Evolutionary conservation across 2,888 invertebrate species (phyloP).

Genomic region (Nycteola revayana): DNA sequence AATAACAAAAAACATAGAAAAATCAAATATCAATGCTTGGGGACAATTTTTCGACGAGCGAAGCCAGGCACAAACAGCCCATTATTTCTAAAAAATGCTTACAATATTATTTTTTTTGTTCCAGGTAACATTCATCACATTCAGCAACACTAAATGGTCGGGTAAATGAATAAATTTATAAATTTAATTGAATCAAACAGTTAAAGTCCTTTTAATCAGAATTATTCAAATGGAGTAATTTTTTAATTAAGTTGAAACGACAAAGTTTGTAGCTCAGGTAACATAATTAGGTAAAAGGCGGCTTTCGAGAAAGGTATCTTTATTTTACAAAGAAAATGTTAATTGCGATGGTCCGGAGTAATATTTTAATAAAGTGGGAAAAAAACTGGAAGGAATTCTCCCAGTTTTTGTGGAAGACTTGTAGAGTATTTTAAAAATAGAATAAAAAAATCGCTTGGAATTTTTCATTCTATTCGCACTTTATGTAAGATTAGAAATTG

Average conservation of each 20-base stretch:
- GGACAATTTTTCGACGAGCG: no score
- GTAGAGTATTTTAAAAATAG: no score
- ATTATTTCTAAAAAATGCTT: no score
- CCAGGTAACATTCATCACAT: conserved; percentile 30
- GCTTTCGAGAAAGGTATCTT: conserved; percentile 13
- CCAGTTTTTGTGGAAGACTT: no score
- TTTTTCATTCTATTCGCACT: no score
- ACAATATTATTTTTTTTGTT: conserved; percentile 31
- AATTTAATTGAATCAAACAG: conserved; percentile 32
- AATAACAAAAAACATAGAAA: no score
- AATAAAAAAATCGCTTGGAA: no score
- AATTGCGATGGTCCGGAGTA: conserved; percentile 1
- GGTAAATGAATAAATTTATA: conserved; percentile 9
- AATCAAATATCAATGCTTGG: no score
- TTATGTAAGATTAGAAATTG: no score
- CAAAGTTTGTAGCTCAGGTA: conserved; percentile 19
- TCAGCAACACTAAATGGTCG: conserved; percentile 1
- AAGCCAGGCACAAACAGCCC: no score
- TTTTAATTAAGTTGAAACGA: conserved; percentile 30
- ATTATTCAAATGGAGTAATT: conserved; percentile 27
- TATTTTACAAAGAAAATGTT: conserved; percentile 8
- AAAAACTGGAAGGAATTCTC: no score
- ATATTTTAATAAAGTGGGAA: no score
- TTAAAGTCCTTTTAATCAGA: conserved; percentile 25
- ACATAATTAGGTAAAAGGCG: conserved; percentile 22